Evolutionary conservation across 2,888 invertebrate species (phyloP), one percentile per base, ranked within the genome.

Genomic region (Leptura quadrifasciata): DNA sequence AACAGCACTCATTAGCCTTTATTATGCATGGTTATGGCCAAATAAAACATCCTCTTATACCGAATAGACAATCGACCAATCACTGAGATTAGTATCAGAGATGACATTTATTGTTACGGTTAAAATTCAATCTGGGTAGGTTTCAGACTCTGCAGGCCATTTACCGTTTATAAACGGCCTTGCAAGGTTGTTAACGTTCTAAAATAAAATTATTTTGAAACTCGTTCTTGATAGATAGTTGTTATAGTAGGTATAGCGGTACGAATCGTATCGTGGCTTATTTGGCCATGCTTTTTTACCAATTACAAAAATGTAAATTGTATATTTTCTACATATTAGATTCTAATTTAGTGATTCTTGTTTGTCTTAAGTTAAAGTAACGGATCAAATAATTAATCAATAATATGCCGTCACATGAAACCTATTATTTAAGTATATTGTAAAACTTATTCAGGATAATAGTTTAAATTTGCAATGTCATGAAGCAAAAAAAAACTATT

Each of bases 131-230:
- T 54, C 72, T 52, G 61, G 61, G 64, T 60, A 61, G 39, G 60
- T 71, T 77, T 68, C 55, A 61, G 52, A 57, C 52, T 67, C 31
- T 67, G 63, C 20, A 18, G 65, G 72, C 63, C 17, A 71, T 74
- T 65, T 65, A 69, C 72, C 70, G 61, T 57, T 71, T 71, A 71
- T 20, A 17, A 64, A n/a, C 77, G 77, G 31, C 77, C 77, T 77
- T 77, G 77, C 77, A 75, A 77, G 77, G 77, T 67, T 72, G 65
- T 69, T 77, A 72, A 70, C 74, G 65, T 47, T 72, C 61, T 65
- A 57, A 61, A 65, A 39, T 54, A 35, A 64, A 55, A 27, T 35
- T 9, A 58, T 54, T 71, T 27, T 47, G 31, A 71, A 71, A 60
- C 60, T n/a, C 21, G 61, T 39, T 39, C 31, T 18, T 10, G 9